Percentiles rank a stretch among this genome's conserved stretches.
These are phyloP conservation scores for Ophioninae sp. DNA, from an alignment of 2,888 invertebrate species.

Conservation along the genomic window DNA sequence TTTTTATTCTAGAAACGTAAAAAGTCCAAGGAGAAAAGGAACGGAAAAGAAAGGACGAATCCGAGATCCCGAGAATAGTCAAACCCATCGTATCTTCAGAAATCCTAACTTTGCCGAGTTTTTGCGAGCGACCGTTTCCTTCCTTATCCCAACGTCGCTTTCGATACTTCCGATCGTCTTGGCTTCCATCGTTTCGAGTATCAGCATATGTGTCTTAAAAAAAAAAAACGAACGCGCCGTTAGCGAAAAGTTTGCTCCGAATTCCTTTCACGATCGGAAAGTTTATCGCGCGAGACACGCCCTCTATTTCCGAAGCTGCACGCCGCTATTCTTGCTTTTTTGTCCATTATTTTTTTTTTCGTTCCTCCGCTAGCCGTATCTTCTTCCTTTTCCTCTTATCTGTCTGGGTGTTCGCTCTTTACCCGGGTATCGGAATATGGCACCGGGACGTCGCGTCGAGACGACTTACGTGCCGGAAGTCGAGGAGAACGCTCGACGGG, in stretches of 20 bases:
- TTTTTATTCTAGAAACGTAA: neutral
- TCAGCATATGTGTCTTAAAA: slow-evolving; percentile 32
- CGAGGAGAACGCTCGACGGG: slow-evolving; percentile 73
- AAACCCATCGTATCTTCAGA: neutral
- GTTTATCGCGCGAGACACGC: slow-evolving; percentile 42
- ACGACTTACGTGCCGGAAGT: slow-evolving; percentile 76
- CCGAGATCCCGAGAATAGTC: neutral
- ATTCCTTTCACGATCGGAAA: slow-evolving; percentile 53
- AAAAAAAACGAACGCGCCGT: slow-evolving; percentile 4
- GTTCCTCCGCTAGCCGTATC: slow-evolving; percentile 3
- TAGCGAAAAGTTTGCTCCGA: slow-evolving; percentile 51
- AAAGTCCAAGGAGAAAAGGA: neutral
- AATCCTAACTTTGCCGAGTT: slow-evolving; percentile 20
- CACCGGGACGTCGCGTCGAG: slow-evolving; percentile 67
- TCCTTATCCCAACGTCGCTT: neutral
- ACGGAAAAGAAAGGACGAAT: neutral
- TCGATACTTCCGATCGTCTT: neutral
- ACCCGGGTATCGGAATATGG: slow-evolving; percentile 61
- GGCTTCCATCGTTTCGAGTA: slow-evolving; percentile 26
- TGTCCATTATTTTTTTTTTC: neutral
- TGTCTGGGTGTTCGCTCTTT: slow-evolving; percentile 1
- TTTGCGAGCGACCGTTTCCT: slow-evolving; percentile 12
- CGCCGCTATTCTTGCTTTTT: slow-evolving; percentile 7
- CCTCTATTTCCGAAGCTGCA: slow-evolving; percentile 26
- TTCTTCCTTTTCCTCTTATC: slow-evolving; percentile 35